Evolutionary conservation across 2,113 vertebrate genomes (phyloP).

Genomic region (Protobothrops flavoviridis): DNA sequence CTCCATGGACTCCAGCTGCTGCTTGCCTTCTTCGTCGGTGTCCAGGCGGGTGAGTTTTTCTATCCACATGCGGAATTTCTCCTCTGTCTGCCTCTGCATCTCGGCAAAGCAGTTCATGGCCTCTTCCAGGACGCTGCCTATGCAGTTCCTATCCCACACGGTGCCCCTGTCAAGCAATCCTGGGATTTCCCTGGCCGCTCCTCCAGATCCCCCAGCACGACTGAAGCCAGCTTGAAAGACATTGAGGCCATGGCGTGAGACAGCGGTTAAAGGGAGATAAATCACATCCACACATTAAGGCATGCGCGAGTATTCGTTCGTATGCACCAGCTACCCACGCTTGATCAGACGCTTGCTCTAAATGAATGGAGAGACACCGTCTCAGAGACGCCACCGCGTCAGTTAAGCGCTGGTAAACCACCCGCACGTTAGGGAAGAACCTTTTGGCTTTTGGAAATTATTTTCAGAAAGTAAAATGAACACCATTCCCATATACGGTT

Average conservation of each 20-base stretch:
- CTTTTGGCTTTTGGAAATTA: slow-evolving; percentile 6
- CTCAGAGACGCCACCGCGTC: slow-evolving; percentile 4
- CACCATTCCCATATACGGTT: slow-evolving; percentile 20
- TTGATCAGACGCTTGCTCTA: slow-evolving; percentile 31
- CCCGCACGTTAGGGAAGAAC: slow-evolving; percentile 12
- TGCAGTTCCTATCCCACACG: slow-evolving; percentile 86
- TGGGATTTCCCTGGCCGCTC: slow-evolving; percentile 82
- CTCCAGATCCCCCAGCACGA: slow-evolving; percentile 84
- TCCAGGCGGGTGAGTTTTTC: slow-evolving; percentile 86
- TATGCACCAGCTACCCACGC: slow-evolving; percentile 48
- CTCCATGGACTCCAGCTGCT: slow-evolving; percentile 78
- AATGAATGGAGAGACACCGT: slow-evolving; percentile 19
- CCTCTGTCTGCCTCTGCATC: slow-evolving; percentile 92
- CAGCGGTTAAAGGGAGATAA: slow-evolving; percentile 65
- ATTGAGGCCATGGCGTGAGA: slow-evolving; percentile 92
- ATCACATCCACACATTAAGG: slow-evolving; percentile 66
- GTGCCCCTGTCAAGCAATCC: slow-evolving; percentile 86
- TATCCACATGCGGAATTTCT: slow-evolving; percentile 90
- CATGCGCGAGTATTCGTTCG: slow-evolving; percentile 47
- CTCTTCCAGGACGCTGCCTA: slow-evolving; percentile 90
- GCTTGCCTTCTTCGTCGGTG: slow-evolving; percentile 83
- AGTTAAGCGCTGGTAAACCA: background rate
- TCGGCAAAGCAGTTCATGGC: slow-evolving; percentile 89
- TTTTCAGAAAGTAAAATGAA: slow-evolving; percentile 37
- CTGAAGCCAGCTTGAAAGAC: slow-evolving; percentile 95